phyloP scores from a whole-genome alignment of 2,113 vertebrate genomes.

The Lethenteron camtschaticum region DNA sequence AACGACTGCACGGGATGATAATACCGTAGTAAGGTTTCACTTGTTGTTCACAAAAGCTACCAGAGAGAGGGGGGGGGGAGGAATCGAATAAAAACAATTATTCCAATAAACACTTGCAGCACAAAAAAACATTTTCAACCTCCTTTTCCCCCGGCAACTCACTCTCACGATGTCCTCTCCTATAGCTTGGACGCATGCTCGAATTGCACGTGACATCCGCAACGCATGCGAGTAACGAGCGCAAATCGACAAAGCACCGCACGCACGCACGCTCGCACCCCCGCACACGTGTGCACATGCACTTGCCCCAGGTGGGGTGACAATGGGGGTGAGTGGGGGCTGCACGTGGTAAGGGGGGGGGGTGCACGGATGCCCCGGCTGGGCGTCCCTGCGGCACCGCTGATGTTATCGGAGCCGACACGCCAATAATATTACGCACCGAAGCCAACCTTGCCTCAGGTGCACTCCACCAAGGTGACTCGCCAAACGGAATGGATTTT shows the following conservation, averaged over 20 bases:
- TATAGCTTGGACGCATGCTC: too few relatives aligned
- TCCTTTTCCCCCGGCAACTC: too few relatives aligned
- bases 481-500: background rate
- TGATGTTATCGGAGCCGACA: background rate
- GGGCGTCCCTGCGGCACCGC: background rate
- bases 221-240: too few relatives aligned
- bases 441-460: slow-evolving; percentile 2
- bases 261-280: background rate
- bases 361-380: background rate
- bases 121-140: too few relatives aligned
- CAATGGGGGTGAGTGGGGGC: background rate
- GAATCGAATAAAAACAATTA: too few relatives aligned
- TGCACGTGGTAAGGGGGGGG: background rate
- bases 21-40: too few relatives aligned
- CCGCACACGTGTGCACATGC: background rate
- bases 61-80: too few relatives aligned
- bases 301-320: background rate
- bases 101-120: too few relatives aligned
- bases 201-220: too few relatives aligned
- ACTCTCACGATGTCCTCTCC: too few relatives aligned
- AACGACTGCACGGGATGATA: too few relatives aligned
- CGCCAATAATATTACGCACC: background rate
- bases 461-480: background rate
- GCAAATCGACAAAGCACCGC: background rate
- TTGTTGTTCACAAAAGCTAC: too few relatives aligned